Evolutionary conservation across 2,113 vertebrate genomes (phyloP), one percentile per base, ranked within the genome.

Genomic region (Cyprinus carpio): DNA sequence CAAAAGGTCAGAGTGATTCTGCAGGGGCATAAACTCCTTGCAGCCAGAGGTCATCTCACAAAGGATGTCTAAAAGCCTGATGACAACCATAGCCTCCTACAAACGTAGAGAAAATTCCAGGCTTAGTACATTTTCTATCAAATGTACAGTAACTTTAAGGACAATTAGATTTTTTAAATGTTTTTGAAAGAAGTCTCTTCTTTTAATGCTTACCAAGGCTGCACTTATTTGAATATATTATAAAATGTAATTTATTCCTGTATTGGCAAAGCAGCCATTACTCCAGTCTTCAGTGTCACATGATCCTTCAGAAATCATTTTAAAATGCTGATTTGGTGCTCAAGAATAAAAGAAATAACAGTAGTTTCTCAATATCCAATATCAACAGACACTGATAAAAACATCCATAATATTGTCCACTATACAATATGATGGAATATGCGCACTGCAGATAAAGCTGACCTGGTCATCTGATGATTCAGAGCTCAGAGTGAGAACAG

Each of bases 11-110:
- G 96, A 93, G 67, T 94, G 95, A 29, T 94, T 89, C 86, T 99
- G 98, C 0, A 99, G 92, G 75, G 93, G 93, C 90, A 94, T 92
- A 11, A 98, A 95, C 83, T 95, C 92, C 20, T 89, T 87, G 0
- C 83, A 91, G 84, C 93, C 94, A 0, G 97, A 96, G 1, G 96
- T 97, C 95, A 98, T 96, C 90, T 98, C 97, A 90, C 98, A 99
- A 56, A 99, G 95, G 67, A 97, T 93, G 0, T 99, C 97, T 2
- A 99, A 94, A 4, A 99, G 95, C 80, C 94, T 92, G 51, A 97
- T 91, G 6, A 95, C 94, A 27, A 95, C 94, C 88, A 97, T 89
- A 0, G 95, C 96, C 91, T 97, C 96, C 96, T 97, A 89, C 83
- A 92, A 84, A 91, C 87, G 81, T 64, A 82, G 91, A 87, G 27